Evolutionary conservation across 2,113 vertebrate genomes (phyloP).

Genomic region (Tychaedon coryphoeus): DNA sequence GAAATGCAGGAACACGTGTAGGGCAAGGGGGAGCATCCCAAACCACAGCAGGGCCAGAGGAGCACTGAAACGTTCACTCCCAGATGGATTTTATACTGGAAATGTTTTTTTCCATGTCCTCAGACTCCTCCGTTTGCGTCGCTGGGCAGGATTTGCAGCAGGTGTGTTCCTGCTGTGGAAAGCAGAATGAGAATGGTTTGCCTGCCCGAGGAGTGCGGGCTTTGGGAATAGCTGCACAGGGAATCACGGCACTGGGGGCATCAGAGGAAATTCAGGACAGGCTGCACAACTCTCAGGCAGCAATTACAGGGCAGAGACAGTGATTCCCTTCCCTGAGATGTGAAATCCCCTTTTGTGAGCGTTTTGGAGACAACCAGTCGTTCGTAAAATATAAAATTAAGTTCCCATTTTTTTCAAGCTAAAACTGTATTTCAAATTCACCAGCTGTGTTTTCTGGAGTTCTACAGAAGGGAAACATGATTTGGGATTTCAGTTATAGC

Average conservation of each 20-base stretch:
- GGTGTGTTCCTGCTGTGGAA: neutral
- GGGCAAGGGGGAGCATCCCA: neutral
- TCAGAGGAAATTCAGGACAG: neutral
- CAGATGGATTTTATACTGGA: rapidly evolving
- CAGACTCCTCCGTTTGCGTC: neutral
- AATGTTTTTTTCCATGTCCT: neutral
- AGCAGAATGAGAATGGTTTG: neutral
- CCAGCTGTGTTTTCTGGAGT: neutral
- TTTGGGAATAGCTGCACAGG: neutral
- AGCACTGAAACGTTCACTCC: neutral
- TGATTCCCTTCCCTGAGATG: neutral
- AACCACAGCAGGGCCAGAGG: neutral
- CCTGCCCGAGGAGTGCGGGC: neutral
- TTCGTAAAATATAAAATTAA: neutral
- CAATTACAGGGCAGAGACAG: neutral
- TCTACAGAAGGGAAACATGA: neutral
- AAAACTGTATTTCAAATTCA: neutral
- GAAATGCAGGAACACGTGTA: neutral
- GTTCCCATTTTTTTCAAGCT: neutral
- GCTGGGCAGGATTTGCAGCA: neutral
- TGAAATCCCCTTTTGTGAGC: neutral
- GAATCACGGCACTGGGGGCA: neutral
- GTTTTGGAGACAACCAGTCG: neutral
- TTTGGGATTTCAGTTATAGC: neutral
- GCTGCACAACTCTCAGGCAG: neutral